Percentiles rank a stretch among this genome's conserved stretches.
Evolutionary conservation across 1,140 invertebrate genomes (phyloP).

Genomic region (Spodoptera frugiperda): DNA sequence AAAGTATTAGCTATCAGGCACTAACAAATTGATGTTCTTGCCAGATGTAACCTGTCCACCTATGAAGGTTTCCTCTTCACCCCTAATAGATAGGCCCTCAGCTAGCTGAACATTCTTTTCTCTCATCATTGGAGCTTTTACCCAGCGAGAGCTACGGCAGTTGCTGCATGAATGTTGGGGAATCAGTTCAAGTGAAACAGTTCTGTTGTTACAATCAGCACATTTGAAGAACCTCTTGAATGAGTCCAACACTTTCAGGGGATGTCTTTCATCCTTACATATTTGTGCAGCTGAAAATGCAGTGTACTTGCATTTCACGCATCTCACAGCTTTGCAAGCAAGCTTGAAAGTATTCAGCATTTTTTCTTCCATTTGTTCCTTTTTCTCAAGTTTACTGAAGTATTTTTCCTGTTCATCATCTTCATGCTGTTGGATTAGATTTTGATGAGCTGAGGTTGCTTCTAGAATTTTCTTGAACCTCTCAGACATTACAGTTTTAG

Average conservation of each 20-base stretch:
- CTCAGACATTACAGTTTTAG: constrained; percentile 86
- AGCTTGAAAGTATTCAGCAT: constrained; percentile 95
- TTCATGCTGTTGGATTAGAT: constrained; percentile 91
- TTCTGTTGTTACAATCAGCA: constrained; percentile 93
- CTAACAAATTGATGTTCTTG: constrained; percentile 90
- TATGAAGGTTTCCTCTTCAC: constrained; percentile 90
- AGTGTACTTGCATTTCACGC: constrained; percentile 95
- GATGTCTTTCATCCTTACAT: constrained; percentile 94
- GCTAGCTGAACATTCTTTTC: constrained; percentile 88
- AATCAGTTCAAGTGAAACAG: constrained; percentile 91
- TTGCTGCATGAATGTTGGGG: constrained; percentile 92
- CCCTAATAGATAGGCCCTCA: constrained; percentile 89
- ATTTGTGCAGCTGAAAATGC: constrained; percentile 93
- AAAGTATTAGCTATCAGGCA: constrained; percentile 83
- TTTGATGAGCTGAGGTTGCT: constrained; percentile 91
- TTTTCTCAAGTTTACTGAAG: constrained; percentile 95
- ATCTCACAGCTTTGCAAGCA: constrained; percentile 94
- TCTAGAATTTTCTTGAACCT: constrained; percentile 93
- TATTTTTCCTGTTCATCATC: constrained; percentile 93
- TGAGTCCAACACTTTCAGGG: constrained; percentile 91
- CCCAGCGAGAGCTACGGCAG: constrained; percentile 91
- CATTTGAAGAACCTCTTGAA: constrained; percentile 97
- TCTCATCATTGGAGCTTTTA: constrained; percentile 92
- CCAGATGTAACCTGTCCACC: constrained; percentile 86
- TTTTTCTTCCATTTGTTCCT: constrained; percentile 97